Base-by-base conservation (phyloP, 2,797 vertebrate species). In the Pseudomugil tenellus region DNA sequence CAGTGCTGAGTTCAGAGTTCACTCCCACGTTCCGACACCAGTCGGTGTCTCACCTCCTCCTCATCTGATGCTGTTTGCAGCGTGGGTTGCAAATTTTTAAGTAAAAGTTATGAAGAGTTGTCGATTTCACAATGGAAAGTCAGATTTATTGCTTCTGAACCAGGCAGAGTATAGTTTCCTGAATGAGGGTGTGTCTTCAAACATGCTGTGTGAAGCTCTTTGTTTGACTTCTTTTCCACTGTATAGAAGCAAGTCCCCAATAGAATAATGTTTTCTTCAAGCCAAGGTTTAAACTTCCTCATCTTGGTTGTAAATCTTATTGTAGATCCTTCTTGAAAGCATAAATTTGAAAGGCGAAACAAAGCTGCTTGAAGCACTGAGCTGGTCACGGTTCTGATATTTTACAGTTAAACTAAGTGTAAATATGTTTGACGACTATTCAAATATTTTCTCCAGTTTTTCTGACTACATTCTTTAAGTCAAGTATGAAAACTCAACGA, bases 21-120 rank as follows among this genome's bases (percentile, higher is more conserved):
- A 32, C 32, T 32, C 32, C 8, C 9, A 32, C 32, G 32, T 32
- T 32, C 32, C 32, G 3, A 32, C 32, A 32, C 32, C 3, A 32
- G 32, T 32, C 9, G 32, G 32, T 32, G 32, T 32, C 37, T 39
- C 4, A 16, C 37, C 37, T 37, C 57, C 60, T 58, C 46, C 63
- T 86, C 80, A 48, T 43, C 66, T 28, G 32, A 43, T 62, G 32
- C 52, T 59, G 60, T 70, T 68, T 9, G 29, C 6, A 23, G 55
- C 67, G 39, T 2, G 48, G 34, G 23, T 16, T 4, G 5, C 59
- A 59, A 66, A 81, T 85, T 82, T 69, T 81, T 59, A 16, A 84
- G 78, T 62, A 74, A 88, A 74, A 87, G 72, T 77, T 85, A 87
- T 87, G 87, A 84, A 69, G 25, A 29, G 21, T 74, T 54, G 64